Evolutionary conservation across 2,888 invertebrate genomes (phyloP).

Genomic region (Stenodera caucasica): DNA sequence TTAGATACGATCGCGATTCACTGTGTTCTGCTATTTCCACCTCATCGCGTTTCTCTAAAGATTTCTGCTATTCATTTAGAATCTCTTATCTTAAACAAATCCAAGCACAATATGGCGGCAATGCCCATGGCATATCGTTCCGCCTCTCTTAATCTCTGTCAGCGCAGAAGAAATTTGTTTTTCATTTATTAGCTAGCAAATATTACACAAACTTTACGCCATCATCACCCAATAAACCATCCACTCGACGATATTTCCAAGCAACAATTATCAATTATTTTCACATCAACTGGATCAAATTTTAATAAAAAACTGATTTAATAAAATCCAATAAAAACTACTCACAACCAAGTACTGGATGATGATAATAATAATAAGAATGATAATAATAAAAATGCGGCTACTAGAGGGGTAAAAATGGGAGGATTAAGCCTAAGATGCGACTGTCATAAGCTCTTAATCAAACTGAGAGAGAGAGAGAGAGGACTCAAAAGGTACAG

Average conservation of each 20-base stretch:
- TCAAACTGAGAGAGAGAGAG: constrained; percentile 28
- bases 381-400: too few relatives aligned
- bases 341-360: too few relatives aligned
- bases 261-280: not conserved
- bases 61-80: constrained; percentile 46
- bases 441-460: constrained; percentile 34
- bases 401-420: constrained; percentile 12
- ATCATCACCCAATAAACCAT: not conserved
- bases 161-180: constrained; percentile 34
- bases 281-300: not conserved
- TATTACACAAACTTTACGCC: constrained; percentile 4
- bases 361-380: too few relatives aligned
- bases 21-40: constrained; percentile 44
- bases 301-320: not conserved
- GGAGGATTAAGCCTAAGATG: constrained; percentile 28
- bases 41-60: constrained; percentile 44
- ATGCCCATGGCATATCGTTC: constrained; percentile 23
- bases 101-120: constrained; percentile 34
- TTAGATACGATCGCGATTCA: constrained; percentile 42
- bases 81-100: constrained; percentile 44
- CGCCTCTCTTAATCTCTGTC: constrained; percentile 31
- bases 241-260: not conserved
- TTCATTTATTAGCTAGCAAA: constrained; percentile 28
- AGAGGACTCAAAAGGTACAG: constrained; percentile 25
- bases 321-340: not conserved